Percentiles rank a stretch among this genome's conserved stretches.
phyloP scores from a whole-genome alignment of 2,888 invertebrate genomes.

The Cosmia pyralina region DNA sequence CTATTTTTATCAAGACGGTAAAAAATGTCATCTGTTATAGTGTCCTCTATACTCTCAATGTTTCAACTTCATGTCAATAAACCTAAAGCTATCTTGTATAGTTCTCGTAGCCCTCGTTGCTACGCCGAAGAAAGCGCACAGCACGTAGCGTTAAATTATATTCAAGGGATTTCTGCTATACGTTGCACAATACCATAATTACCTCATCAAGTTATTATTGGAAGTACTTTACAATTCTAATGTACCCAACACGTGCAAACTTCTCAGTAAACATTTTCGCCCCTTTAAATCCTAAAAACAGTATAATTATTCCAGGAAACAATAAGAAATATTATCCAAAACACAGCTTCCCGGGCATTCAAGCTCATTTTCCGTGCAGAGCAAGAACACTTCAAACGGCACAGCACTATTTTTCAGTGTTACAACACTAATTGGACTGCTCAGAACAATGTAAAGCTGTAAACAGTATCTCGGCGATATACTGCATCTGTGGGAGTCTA shows the following conservation, averaged over 20 bases:
- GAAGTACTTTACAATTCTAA: not conserved
- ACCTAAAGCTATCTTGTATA: not conserved
- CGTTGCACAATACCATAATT: not conserved
- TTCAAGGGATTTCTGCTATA: not conserved
- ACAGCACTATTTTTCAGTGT: slow-evolving; percentile 11
- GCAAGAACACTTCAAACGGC: slow-evolving; percentile 6
- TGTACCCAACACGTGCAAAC: not conserved
- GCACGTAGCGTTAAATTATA: not conserved
- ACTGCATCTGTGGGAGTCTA: not conserved
- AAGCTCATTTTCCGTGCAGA: not conserved
- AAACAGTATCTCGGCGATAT: slow-evolving; percentile 5
- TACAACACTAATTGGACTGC: slow-evolving; percentile 28
- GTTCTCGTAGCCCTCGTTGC: slow-evolving; percentile 10
- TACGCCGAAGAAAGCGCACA: slow-evolving; percentile 22
- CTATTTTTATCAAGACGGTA: no score
- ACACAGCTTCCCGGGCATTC: not conserved
- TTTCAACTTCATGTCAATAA: slow-evolving; percentile 4
- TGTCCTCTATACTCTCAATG: not conserved
- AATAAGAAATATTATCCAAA: not conserved
- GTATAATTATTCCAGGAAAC: not conserved
- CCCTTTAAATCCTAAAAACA: not conserved
- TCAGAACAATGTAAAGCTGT: not conserved
- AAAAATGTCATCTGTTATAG: no score
- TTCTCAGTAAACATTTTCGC: not conserved
- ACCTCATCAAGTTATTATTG: not conserved